Base-by-base conservation (phyloP, 2,888 invertebrate species). In the Penaeus monodon region DNA sequence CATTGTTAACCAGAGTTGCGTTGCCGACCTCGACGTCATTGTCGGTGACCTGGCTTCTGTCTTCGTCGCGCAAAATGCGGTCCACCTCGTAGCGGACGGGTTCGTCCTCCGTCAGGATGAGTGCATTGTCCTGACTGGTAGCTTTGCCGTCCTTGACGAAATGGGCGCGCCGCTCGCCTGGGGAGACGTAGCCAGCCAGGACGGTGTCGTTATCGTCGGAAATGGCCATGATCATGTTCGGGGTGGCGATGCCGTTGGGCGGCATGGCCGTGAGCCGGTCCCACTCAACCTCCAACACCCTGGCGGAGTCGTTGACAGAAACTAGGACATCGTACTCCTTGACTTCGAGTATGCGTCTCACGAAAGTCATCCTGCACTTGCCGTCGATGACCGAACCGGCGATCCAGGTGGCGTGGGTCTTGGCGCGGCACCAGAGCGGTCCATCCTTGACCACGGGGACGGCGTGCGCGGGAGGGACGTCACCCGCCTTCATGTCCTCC, bases 71-170 rank as follows among this genome's bases (percentile, higher is more conserved):
- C 17, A 85, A 64, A 22, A 85, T 73, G 29, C 57, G 73, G 38
- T 81, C 74, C 44, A 85, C 74, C 38, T 44, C 24, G 74, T 85
- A 85, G 27, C 49, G 17, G 20, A 27, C 27, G 17, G 85, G 85
- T 63, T 85, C 85, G 29, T 76, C 76, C 33, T 85, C 85, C 27
- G 85, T 85, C 17, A 85, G 38, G 74, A 85, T 76, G 33, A 33
- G 64, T 7, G 76, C 85, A 38, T 27, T 27, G 7, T 68, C 66
- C 27, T 68, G 81, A 6, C 44, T 27, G 10, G 17, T n/a, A 65
- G 20, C 38, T 27, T 73, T 20, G 38, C 66, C 85, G 27, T 74
- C 80, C 73, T 63, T 76, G 27, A 85, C 29, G 22, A 85, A 64
- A 49, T 38, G 49, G 20, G 81, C 73, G 24, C 49, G n/a, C 22